Conservation (phyloP, 1,140 invertebrate species). For the Lucilia sericata region DNA sequence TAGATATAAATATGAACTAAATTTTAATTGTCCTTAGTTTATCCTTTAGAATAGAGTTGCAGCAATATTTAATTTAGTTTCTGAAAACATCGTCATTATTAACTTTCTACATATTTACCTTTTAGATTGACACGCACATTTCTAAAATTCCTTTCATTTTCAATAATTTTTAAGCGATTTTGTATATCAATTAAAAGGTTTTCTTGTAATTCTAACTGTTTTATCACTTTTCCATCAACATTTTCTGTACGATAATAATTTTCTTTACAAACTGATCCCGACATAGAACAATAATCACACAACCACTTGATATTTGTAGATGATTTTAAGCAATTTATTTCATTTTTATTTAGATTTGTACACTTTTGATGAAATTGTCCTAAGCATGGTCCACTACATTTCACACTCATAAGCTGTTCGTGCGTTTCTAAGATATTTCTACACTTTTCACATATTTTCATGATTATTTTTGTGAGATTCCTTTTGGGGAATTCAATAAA, state of each 20-base stretch:
- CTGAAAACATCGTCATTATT: no score
- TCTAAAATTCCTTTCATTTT: not conserved
- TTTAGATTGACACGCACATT: no score
- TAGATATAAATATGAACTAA: no score
- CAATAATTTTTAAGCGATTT: not conserved
- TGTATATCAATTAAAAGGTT: not conserved
- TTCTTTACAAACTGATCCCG: not conserved
- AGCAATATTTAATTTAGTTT: no score
- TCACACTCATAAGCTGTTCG: not conserved
- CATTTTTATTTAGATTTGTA: not conserved
- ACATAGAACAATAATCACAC: not conserved
- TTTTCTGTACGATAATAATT: not conserved
- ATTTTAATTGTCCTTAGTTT: no score
- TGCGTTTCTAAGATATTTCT: not conserved
- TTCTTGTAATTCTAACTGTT: not conserved
- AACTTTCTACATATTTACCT: no score
- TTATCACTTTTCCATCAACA: not conserved
- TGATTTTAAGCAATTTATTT: not conserved
- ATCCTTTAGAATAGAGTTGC: no score
- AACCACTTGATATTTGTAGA: slow-evolving; percentile 21
- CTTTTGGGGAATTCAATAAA: not conserved
- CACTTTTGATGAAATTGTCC: not conserved
- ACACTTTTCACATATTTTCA: slow-evolving; percentile 5
- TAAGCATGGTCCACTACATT: not conserved
- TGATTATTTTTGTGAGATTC: not conserved